Conservation (phyloP, 1,140 invertebrate species). For the Diorhabda carinulata region DNA sequence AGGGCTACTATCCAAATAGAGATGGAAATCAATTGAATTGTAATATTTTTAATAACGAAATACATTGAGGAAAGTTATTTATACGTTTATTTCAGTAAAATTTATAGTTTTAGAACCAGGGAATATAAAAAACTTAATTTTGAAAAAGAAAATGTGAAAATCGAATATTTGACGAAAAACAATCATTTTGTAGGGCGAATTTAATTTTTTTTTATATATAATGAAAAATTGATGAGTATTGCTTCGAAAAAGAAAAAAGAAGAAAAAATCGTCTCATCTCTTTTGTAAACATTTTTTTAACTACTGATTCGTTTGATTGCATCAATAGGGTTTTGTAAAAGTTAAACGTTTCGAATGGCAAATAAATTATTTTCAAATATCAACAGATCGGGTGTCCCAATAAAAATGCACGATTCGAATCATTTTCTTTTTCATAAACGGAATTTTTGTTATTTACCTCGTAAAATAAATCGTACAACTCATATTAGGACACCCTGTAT, state of each 20-base stretch:
- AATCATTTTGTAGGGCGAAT: no score
- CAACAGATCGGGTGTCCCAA: conserved; percentile 22
- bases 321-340: conserved; percentile 26
- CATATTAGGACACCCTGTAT: not conserved
- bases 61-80: no score
- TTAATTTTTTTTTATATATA: conserved; percentile 33
- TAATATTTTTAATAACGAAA: no score
- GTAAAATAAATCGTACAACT: no score
- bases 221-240: conserved; percentile 41
- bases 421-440: not conserved
- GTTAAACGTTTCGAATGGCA: conserved; percentile 19
- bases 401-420: not conserved
- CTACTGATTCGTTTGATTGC: conserved; percentile 40
- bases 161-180: no score
- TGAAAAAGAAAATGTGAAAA: no score
- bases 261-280: not conserved
- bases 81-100: no score
- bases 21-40: no score
- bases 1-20: no score
- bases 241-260: conserved; percentile 18
- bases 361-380: conserved; percentile 27
- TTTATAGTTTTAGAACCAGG: no score
- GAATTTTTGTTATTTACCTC: no score
- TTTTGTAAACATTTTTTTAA: conserved; percentile 18
- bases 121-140: no score